Base-by-base conservation (phyloP, 2,888 invertebrate species). In the Athalia circularis region DNA sequence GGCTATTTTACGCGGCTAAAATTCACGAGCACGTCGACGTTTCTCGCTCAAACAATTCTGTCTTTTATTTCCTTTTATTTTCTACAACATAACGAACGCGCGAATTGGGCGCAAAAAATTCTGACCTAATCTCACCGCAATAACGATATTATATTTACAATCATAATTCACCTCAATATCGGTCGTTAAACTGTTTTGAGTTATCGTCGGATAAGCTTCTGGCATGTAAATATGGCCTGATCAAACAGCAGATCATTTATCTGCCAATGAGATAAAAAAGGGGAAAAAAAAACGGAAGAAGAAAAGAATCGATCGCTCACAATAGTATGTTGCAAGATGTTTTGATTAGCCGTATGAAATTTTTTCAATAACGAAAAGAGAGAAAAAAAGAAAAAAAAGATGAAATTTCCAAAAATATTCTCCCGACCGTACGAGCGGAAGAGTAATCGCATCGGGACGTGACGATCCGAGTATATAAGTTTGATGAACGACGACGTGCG, bases 21-120 rank as follows among this genome's bases (percentile, higher is more conserved):
- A 72, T 72, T 72, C 59, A 47, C 13, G 72, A 72, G 59, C 72
- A 59, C 72, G 72, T 72, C 59, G 59, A 29, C 29, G 29, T 29
- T 29, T 29, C 29, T 29, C 29, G 29, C 29, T 29, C 2, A 2
- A 29, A 29, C 2, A 29, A 29, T 29, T 0, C 7, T 9, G 5
- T 54, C 4, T n/a, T 54, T 9, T 54, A 0, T 52, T 52, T 52
- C 11, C 0, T n/a, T 54, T 54, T 54, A 4, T n/a, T n/a, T n/a
- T n/a, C n/a, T n/a, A n/a, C n/a, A n/a, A 54, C 54, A 54, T 54
- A n/a, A 11, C 54, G 29, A 29, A 29, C 29, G 29, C 29, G 29
- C 29, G 29, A 29, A 0, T 29, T 0, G 29, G 29, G 2, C 29
- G 2, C 29, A 29, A 68, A 43, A 68, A 68, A 54, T 9, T 43